phyloP scores from a whole-genome alignment of 2,888 invertebrate species.

The Volucella bombylans region DNA sequence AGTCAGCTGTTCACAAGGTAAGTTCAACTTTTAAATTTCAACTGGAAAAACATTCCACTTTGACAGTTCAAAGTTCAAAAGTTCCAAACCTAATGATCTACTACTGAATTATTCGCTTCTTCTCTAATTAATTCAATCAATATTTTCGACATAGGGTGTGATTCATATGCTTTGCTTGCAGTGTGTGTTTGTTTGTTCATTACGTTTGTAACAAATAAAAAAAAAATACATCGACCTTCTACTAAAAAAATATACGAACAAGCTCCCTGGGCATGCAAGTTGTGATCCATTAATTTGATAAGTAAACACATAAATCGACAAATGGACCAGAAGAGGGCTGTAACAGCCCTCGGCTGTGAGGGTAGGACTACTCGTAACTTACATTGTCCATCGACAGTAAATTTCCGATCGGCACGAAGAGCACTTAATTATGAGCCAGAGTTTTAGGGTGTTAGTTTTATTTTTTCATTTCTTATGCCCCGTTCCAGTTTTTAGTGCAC shows the following conservation, averaged over 20 bases:
- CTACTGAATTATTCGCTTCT: background rate
- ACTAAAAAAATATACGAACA: background rate
- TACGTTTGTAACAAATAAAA: conserved; percentile 4
- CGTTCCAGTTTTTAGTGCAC: conserved; percentile 40
- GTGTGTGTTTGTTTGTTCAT: conserved; percentile 13
- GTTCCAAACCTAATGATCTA: background rate
- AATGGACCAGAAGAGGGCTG: conserved; percentile 19
- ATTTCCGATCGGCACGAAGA: conserved; percentile 50
- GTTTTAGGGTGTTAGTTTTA: conserved; percentile 25
- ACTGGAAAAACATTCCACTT: background rate
- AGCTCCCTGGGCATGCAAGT: conserved; percentile 23
- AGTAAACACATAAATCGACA: conserved; percentile 63
- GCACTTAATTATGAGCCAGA: conserved; percentile 52
- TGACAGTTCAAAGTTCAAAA: conserved; percentile 5
- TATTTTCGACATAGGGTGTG: conserved; percentile 28
- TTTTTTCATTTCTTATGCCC: background rate
- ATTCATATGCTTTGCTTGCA: background rate
- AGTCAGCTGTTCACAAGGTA: conserved; percentile 36
- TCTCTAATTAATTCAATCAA: conserved; percentile 39
- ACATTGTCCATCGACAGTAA: conserved; percentile 38
- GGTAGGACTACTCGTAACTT: conserved; percentile 19
- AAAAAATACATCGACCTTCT: conserved; percentile 10
- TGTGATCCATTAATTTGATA: conserved; percentile 66
- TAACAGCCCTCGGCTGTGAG: background rate
- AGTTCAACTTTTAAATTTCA: background rate